Conservation (phyloP, 2,888 invertebrate species). For the Platerodrilus igneus region DNA sequence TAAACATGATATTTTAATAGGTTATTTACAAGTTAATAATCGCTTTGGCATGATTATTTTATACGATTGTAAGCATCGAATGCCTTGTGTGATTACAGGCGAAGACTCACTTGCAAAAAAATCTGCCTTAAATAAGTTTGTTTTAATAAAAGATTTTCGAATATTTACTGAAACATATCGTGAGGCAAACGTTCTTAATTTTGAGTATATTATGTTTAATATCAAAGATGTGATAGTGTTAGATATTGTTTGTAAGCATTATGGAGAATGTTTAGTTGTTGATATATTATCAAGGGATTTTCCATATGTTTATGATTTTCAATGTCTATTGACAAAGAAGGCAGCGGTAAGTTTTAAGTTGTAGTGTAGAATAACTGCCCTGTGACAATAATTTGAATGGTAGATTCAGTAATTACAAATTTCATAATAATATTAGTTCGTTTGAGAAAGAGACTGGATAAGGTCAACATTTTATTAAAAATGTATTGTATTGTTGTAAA, state of each 20-base stretch:
- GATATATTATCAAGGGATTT: background rate
- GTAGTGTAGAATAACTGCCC: no score
- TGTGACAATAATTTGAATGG: no score
- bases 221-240: constrained; percentile 15
- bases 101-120: background rate
- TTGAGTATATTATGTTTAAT: constrained; percentile 24
- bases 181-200: constrained; percentile 15
- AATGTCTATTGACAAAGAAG: constrained; percentile 12
- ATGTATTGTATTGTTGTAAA: no score
- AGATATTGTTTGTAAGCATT: no score
- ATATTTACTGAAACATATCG: constrained; percentile 25
- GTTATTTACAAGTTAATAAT: constrained; percentile 17
- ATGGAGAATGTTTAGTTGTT: no score
- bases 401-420: no score
- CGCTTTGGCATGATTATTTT: constrained; percentile 22
- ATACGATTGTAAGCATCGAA: constrained; percentile 17
- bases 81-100: constrained; percentile 15
- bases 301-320: constrained; percentile 11
- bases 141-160: constrained; percentile 21
- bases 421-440: no score
- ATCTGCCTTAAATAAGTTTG: constrained; percentile 17
- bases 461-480: no score
- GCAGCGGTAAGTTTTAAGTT: constrained; percentile 9
- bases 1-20: constrained; percentile 18
- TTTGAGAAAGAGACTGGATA: no score